Percentiles rank a stretch among this genome's conserved stretches.
Conservation (phyloP, 1,140 invertebrate genomes). For the Pogonus chalceus region DNA sequence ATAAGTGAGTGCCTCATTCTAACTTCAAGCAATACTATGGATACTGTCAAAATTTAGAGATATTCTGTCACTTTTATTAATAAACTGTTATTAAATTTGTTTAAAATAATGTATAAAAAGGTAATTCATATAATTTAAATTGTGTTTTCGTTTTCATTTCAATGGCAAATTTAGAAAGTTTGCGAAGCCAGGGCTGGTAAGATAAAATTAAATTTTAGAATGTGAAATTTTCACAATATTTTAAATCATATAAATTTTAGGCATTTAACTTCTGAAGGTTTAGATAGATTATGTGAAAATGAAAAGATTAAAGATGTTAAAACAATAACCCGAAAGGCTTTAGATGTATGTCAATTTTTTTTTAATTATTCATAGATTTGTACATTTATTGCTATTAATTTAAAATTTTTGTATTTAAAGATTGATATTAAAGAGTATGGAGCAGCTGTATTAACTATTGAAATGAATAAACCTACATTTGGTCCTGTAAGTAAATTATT, state of each 20-base stretch:
- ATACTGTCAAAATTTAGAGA: too few species aligned
- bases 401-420: slow-evolving; percentile 41
- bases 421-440: slow-evolving; percentile 69
- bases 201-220: slow-evolving; percentile 13
- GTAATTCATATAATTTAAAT: too few species aligned
- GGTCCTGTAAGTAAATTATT: slow-evolving; percentile 26
- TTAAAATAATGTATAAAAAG: too few species aligned
- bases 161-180: not conserved
- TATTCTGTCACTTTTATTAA: slow-evolving; percentile 2
- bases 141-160: too few species aligned
- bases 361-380: slow-evolving; percentile 6
- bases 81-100: not conserved
- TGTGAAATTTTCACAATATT: not conserved
- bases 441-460: slow-evolving; percentile 45
- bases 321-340: slow-evolving; percentile 51
- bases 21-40: too few species aligned
- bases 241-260: slow-evolving; percentile 36
- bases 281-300: slow-evolving; percentile 53
- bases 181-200: slow-evolving; percentile 19
- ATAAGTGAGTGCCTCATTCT: too few species aligned
- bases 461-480: slow-evolving; percentile 46
- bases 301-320: slow-evolving; percentile 50
- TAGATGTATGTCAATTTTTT: slow-evolving; percentile 55
- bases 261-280: slow-evolving; percentile 56
- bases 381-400: slow-evolving; percentile 9